Conservation (phyloP, 2,113 vertebrate genomes). For the Sclerurus mexicanus region DNA sequence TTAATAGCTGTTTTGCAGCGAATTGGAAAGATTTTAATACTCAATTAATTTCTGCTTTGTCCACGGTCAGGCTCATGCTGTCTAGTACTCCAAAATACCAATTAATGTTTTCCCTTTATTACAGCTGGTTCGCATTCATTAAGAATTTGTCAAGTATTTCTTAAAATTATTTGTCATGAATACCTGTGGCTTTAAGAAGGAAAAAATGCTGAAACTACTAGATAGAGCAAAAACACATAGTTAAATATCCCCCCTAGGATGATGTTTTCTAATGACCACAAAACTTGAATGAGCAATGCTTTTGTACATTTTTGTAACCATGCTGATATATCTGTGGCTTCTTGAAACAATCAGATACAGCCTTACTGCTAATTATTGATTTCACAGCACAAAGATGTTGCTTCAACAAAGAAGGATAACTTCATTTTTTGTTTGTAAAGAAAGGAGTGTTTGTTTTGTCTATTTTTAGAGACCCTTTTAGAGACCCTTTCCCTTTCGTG, state of each 20-base stretch:
- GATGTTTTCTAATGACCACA: background rate
- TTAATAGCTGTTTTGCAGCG: background rate
- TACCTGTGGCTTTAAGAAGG: background rate
- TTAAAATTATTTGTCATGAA: background rate
- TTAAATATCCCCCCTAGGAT: background rate
- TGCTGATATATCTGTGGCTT: background rate
- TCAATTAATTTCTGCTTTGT: background rate
- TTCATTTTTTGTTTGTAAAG: background rate
- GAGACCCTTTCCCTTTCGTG: background rate
- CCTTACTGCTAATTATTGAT: background rate
- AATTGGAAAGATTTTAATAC: background rate
- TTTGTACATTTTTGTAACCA: background rate
- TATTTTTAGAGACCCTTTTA: background rate
- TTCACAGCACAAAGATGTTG: background rate
- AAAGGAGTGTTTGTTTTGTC: accelerated
- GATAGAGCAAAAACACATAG: background rate
- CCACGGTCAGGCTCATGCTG: background rate
- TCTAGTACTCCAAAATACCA: background rate
- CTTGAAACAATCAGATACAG: background rate
- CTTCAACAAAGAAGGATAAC: background rate
- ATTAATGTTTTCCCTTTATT: background rate
- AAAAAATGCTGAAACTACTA: background rate
- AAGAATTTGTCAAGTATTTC: background rate
- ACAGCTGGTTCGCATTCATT: background rate
- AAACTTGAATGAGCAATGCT: background rate